Conservation (phyloP, 2,113 vertebrate genomes). For the Spea bombifrons region DNA sequence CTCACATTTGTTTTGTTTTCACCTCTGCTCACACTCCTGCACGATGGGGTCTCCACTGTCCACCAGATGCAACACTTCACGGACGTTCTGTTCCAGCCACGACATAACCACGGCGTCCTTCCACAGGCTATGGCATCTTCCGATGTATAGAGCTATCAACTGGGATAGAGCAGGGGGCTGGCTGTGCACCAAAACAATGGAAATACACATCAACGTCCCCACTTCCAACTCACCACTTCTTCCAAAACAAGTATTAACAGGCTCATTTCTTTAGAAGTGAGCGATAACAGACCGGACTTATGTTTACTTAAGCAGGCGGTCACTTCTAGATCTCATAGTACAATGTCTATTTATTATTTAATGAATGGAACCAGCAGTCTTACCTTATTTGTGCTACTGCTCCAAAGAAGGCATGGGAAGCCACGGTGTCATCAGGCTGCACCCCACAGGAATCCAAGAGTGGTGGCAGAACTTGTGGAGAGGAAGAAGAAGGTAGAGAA, state of each 20-base stretch:
- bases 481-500: conserved; percentile 44
- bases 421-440: conserved; percentile 76
- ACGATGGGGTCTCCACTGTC: conserved; percentile 73
- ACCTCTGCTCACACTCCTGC: conserved; percentile 83
- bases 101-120: conserved; percentile 80
- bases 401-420: conserved; percentile 83
- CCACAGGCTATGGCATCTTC: conserved; percentile 82
- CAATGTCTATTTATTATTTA: too few relatives aligned
- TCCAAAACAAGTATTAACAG: too few relatives aligned
- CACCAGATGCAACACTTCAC: conserved; percentile 73
- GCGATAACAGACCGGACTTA: too few relatives aligned
- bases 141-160: conserved; percentile 84
- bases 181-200: conserved; percentile 56
- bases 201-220: neutral
- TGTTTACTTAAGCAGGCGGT: too few relatives aligned
- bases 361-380: neutral
- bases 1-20: conserved; percentile 46
- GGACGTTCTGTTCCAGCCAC: conserved; percentile 87
- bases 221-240: too few relatives aligned
- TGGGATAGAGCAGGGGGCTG: conserved; percentile 82
- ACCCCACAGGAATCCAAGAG: conserved; percentile 85
- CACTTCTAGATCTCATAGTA: too few relatives aligned
- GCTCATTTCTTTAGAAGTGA: too few relatives aligned
- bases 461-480: conserved; percentile 77
- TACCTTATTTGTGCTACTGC: conserved; percentile 83